Conservation (phyloP, 2,113 vertebrate species). For the Butorides virescens region DNA sequence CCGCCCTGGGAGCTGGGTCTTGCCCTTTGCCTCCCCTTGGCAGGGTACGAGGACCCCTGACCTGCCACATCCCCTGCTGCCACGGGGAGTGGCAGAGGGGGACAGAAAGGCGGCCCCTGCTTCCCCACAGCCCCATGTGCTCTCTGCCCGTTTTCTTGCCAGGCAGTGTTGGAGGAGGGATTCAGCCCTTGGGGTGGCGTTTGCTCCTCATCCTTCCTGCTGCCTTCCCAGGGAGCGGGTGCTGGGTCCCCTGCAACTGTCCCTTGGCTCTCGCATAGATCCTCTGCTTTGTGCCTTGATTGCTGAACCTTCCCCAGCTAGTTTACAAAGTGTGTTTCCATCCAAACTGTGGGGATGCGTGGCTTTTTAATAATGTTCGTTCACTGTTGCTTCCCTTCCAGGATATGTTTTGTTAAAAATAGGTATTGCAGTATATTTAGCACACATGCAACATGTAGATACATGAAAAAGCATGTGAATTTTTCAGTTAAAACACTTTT, state of each 20-base stretch:
- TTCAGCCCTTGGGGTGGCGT: neutral
- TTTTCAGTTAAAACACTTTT: neutral
- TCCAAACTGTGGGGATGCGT: too few species aligned
- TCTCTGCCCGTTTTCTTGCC: neutral
- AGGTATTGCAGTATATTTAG: neutral
- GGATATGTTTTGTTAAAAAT: neutral
- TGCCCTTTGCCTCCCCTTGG: neutral
- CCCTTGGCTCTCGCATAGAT: neutral
- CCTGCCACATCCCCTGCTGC: too few species aligned
- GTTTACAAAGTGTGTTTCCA: neutral
- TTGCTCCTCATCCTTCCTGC: neutral
- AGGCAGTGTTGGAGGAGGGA: neutral
- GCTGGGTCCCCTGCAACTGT: neutral
- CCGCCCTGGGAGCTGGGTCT: neutral
- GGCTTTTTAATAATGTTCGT: neutral
- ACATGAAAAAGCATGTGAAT: fast-evolving
- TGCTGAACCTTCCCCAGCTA: neutral
- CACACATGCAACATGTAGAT: fast-evolving
- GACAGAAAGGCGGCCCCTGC: neutral
- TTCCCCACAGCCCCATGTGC: neutral
- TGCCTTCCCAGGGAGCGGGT: neutral
- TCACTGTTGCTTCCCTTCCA: neutral
- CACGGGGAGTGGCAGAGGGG: neutral
- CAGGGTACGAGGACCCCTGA: neutral
- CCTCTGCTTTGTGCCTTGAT: neutral